A percentile compares a stretch with the other conserved stretches of the same genome.
These are phyloP conservation scores for Bathynomus jamesi DNA, from an alignment of 1,140 invertebrate genomes.

Conservation along the genomic window DNA sequence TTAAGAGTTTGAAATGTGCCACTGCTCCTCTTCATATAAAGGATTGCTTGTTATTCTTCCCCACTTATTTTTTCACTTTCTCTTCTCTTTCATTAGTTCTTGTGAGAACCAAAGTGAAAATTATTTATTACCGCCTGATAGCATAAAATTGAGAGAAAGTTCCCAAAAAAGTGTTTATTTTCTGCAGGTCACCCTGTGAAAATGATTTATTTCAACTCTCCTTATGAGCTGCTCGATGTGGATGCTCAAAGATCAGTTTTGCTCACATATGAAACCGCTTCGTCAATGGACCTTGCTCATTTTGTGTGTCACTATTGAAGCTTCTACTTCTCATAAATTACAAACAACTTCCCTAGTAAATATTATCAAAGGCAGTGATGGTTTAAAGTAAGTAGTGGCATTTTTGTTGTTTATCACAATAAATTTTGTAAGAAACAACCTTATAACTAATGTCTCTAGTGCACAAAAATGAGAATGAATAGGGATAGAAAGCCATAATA, in stretches of 20 bases:
- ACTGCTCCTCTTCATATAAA: no score
- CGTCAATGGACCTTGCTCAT: slow-evolving; percentile 65
- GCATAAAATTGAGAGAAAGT: no score
- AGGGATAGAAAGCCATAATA: no score
- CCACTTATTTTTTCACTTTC: no score
- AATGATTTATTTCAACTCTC: slow-evolving; percentile 89
- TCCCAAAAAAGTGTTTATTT: no score
- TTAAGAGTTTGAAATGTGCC: no score
- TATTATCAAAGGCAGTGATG: slow-evolving; percentile 59
- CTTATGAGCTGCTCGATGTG: slow-evolving; percentile 78
- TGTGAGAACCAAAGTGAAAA: no score
- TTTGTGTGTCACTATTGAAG: slow-evolving; percentile 81
- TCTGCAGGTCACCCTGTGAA: slow-evolving; percentile 76
- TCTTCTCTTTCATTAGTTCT: no score
- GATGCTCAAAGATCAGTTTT: slow-evolving; percentile 62
- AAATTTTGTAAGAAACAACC: slow-evolving; percentile 15
- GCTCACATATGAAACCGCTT: slow-evolving; percentile 62
- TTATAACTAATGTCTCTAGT: no score
- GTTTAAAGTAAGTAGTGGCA: slow-evolving; percentile 58
- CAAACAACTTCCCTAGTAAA: slow-evolving; percentile 72
- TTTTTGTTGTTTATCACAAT: background rate
- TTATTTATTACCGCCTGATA: no score
- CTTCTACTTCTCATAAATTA: slow-evolving; percentile 75
- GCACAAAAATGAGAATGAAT: no score
- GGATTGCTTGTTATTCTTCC: no score